Conservation (phyloP, 2,797 vertebrate species). For the Pteronotus mesoamericanus region DNA sequence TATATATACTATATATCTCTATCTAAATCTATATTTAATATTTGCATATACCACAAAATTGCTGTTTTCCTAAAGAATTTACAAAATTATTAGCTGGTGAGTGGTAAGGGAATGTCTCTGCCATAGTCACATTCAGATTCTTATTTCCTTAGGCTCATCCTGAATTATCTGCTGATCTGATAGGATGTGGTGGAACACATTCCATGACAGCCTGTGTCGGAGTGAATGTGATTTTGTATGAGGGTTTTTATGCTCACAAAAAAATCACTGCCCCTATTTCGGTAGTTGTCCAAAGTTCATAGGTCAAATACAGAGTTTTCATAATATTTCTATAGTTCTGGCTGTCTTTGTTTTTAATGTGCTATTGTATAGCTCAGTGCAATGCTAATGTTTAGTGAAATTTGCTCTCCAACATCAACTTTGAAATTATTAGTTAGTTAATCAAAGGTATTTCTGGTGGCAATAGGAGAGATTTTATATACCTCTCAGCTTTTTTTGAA, state of each 20-base stretch:
- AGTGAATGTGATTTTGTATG: background rate
- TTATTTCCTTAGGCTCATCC: background rate
- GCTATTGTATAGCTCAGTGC: background rate
- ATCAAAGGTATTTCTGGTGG: background rate
- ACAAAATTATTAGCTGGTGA: background rate
- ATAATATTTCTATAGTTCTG: background rate
- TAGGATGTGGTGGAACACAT: background rate
- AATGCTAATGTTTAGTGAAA: background rate
- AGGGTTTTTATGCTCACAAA: conserved; percentile 7
- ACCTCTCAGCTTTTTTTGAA: background rate
- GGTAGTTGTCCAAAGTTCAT: background rate
- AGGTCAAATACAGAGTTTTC: background rate
- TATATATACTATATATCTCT: background rate
- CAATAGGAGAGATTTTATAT: background rate
- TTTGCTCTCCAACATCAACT: background rate
- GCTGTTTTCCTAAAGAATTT: background rate
- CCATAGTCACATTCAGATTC: background rate
- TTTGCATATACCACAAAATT: background rate
- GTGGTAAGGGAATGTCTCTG: background rate
- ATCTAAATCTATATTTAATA: background rate
- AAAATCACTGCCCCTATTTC: background rate
- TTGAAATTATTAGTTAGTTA: background rate
- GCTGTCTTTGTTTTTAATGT: background rate
- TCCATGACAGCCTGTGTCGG: background rate
- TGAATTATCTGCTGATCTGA: background rate